Base-by-base conservation (phyloP, 2,888 invertebrate species). In the Mamestra brassicae region DNA sequence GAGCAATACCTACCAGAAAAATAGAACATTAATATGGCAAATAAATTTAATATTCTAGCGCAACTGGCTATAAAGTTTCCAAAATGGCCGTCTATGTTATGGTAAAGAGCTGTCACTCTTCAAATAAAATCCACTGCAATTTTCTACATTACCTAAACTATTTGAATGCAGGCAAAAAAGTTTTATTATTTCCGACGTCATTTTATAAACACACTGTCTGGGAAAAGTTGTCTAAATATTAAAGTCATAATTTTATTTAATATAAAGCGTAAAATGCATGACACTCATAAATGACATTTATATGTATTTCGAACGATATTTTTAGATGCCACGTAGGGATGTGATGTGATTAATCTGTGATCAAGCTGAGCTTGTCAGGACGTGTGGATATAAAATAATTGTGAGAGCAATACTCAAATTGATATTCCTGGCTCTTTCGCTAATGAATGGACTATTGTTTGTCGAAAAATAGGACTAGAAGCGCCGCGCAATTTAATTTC, bases 261-360 rank as follows among this genome's bases (percentile, higher is more conserved):
- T 26, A 38, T n/a, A 26, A 8, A 13, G 13, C 38, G 2, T 52
- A 8, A 70, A 69, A 52, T 17, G 13, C 69, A 38, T 38, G 69
- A 17, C 26, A 42, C 52, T 42, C 34, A 0, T 52, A 26, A 69
- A 70, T 70, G 3, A n/a, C 10, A 54, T 71, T 70, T n/a, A 10
- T 17, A 70, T 70, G 7, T 34, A 71, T 70, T 70, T 70, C 10
- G 45, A 34, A 45, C 6, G 11, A 3, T 55, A 1, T 13, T 45
- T n/a, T 55, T 54, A 71, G 15, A 69, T 45, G 54, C 13, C 5
- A 54, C 26, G 8, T 11, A 68, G 45, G 45, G 38, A 17, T 52
- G 17, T 52, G 10, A 66, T 60, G n/a, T 26, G 26, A 26, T 26
- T 26, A 26, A 52, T 54, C 36, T 45, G 45, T n/a, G 42, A 11